A percentile compares a stretch with the other conserved stretches of the same genome.
phyloP scores from a whole-genome alignment of 2,888 invertebrate genomes.

The Mesorhabditis sp. region DNA sequence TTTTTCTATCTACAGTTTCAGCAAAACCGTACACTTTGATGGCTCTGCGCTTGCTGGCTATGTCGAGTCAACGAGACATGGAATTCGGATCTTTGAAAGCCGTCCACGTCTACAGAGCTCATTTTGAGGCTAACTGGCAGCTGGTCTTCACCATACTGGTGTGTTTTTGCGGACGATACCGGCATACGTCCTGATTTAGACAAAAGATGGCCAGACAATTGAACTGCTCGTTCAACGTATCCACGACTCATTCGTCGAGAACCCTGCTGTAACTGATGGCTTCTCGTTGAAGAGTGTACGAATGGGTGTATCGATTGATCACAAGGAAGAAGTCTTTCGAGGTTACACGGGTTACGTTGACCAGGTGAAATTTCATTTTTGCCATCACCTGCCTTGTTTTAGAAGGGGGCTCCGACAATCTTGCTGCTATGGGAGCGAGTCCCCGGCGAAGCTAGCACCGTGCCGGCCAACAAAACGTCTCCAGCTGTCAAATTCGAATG shows the following conservation, averaged over 20 bases:
- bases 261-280: constrained; percentile 6
- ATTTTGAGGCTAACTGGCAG: constrained; percentile 19
- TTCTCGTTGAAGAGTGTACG: constrained; percentile 19
- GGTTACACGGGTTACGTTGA: constrained; percentile 34
- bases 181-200: constrained; percentile 3
- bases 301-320: constrained; percentile 44
- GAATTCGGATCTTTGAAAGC: constrained; percentile 13
- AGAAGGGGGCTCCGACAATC: constrained; percentile 24
- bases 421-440: constrained; percentile 25
- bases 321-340: constrained; percentile 55
- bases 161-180: not conserved
- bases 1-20: constrained; percentile 9
- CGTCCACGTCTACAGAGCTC: constrained; percentile 25
- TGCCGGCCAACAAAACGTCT: constrained; percentile 25
- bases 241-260: constrained; percentile 24
- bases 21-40: constrained; percentile 13
- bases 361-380: constrained; percentile 16
- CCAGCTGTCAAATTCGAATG: constrained; percentile 30
- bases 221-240: constrained; percentile 14
- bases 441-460: constrained; percentile 10
- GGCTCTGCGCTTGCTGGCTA: constrained; percentile 8
- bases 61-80: constrained; percentile 5
- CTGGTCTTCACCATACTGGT: constrained; percentile 22
- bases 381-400: constrained; percentile 9
- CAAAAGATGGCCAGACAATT: constrained; percentile 11